Base-by-base conservation (phyloP, 2,888 invertebrate species). In the Ichneumoninae sp. region DNA sequence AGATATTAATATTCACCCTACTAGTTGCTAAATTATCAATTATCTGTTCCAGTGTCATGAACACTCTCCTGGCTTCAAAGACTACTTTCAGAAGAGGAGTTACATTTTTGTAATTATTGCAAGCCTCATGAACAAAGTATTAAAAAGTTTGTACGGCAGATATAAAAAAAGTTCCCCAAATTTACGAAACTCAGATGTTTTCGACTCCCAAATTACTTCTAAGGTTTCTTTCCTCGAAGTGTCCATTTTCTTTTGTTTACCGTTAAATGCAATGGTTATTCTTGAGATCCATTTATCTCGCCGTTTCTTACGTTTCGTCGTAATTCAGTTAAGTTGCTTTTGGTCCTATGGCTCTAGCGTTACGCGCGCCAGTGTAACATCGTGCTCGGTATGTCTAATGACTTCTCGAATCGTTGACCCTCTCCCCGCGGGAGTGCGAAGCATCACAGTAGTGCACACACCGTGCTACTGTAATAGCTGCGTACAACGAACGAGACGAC, bases 391-490 rank as follows among this genome's bases (percentile, higher is more conserved):
- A 60, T 72, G 47, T 54, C 62, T 69, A 69, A 78, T 77, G 77
- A 77, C 60, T 77, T 72, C 47, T 77, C 82, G 60, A 82, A 82
- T 77, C 77, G 68, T 78, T 78, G 77, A 77, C 77, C 77, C 77
- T 60, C 19, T 72, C 30, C 47, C 62, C 10, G 19, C 1, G 70
- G 13, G 62, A 33, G 57, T 57, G 66, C 62, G n/a, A 13, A 47
- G 13, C 33, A 16, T 6, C 16, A 57, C 40, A 60, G 40, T 66
- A 26, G 26, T 22, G 10, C 26, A 47, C 36, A 74, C 36, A 68
- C 13, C 13, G 30, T 30, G 22, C 60, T 50, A 62, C 44, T 36
- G 26, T 13, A n/a, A 72, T 68, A 72, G 62, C 79, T 66, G 62
- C 47, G 72, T 52, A 33, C 62, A 65, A 76, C 26, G 66, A 82